Conservation (phyloP, 2,797 vertebrate species). For the Amniataba percoides region DNA sequence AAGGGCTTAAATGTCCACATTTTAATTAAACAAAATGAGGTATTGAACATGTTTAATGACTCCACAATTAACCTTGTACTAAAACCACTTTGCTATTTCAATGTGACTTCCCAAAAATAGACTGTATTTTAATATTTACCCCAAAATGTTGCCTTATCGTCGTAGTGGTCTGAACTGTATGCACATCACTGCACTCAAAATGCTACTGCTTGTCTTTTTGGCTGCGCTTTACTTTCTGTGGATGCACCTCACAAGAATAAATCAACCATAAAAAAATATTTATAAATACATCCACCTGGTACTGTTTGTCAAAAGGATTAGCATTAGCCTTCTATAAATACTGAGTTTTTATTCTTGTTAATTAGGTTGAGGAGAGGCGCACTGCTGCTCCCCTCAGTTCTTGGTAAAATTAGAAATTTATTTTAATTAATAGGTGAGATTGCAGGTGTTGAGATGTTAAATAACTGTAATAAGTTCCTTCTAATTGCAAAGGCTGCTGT, state of each 20-base stretch:
- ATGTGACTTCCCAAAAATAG: not conserved
- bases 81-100: not conserved
- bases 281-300: constrained; percentile 48
- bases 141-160: not conserved
- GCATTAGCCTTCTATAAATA: constrained; percentile 74
- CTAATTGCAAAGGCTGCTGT: constrained; percentile 32
- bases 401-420: constrained; percentile 52
- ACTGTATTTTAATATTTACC: not conserved
- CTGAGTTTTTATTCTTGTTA: constrained; percentile 57
- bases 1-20: not conserved
- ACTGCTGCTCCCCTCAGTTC: constrained; percentile 28
- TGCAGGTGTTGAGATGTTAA: constrained; percentile 37
- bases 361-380: constrained; percentile 59
- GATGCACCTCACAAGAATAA: constrained; percentile 45
- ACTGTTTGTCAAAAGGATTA: constrained; percentile 70
- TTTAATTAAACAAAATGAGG: not conserved
- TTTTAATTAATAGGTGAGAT: constrained; percentile 52
- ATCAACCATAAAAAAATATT: constrained; percentile 49
- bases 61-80: no score
- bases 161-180: not conserved
- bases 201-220: constrained; percentile 6
- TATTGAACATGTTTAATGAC: not conserved
- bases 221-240: constrained; percentile 5
- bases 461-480: constrained; percentile 30
- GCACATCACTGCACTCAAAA: constrained; percentile 8